phyloP scores from a whole-genome alignment of 2,888 invertebrate genomes.

The Cryptocephalus moraei region DNA sequence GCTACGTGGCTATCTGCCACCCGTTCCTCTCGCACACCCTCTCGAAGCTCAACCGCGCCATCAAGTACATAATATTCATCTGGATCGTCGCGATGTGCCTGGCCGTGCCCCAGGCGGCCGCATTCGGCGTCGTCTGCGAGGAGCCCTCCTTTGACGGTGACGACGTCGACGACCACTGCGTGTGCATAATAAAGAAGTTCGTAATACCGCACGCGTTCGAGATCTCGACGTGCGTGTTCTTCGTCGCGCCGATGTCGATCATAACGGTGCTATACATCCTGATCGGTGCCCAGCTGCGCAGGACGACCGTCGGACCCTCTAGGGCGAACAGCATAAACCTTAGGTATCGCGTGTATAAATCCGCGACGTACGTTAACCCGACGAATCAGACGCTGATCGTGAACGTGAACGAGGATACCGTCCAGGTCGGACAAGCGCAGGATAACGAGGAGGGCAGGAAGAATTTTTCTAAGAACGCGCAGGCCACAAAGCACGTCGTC shows the following conservation, averaged over 20 bases:
- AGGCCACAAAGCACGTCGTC: conserved; percentile 38
- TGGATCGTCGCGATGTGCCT: conserved; percentile 69
- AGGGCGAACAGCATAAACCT: conserved; percentile 32
- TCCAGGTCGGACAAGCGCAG: conserved; percentile 7
- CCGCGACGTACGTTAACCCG: conserved; percentile 15
- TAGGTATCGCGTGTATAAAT: conserved; percentile 28
- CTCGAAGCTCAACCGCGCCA: conserved; percentile 73
- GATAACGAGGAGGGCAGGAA: conserved; percentile 35
- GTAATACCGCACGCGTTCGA: conserved; percentile 41
- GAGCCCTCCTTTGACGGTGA: conserved; percentile 17
- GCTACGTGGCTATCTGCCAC: conserved; percentile 80
- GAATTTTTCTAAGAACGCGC: conserved; percentile 34
- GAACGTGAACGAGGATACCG: conserved; percentile 1
- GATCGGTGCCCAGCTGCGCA: conserved; percentile 37
- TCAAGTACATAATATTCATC: conserved; percentile 60
- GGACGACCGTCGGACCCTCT: conserved; percentile 29
- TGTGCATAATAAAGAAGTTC: conserved; percentile 32
- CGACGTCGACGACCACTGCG: conserved; percentile 28
- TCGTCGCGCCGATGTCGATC: conserved; percentile 49
- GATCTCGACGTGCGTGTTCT: conserved; percentile 47
- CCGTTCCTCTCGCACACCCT: conserved; percentile 76
- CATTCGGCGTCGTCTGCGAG: conserved; percentile 59
- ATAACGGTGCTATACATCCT: conserved; percentile 46
- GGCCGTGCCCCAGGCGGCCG: conserved; percentile 69
- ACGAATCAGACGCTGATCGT: too few relatives aligned